Percentiles rank a stretch among this genome's conserved stretches.
phyloP scores from a whole-genome alignment of 2,888 invertebrate genomes.

The Cantharis rufa region DNA sequence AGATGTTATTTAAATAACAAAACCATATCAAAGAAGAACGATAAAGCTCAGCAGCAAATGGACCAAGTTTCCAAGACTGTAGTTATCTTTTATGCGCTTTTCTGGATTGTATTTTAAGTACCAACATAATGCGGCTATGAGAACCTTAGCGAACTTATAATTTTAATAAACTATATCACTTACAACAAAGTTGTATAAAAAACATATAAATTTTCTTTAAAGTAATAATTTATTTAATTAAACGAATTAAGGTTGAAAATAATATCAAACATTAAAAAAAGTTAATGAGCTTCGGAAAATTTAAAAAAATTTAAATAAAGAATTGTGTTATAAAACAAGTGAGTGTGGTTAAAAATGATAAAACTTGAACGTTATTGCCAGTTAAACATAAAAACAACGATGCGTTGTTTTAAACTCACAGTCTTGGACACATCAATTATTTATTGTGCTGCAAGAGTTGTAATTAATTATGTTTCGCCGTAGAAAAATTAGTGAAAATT shows the following conservation, averaged over 20 bases:
- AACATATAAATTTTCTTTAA: neutral
- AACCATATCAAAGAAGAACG: slow-evolving; percentile 34
- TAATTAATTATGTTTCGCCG: slow-evolving; percentile 13
- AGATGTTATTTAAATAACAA: slow-evolving; percentile 34
- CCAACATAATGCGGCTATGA: neutral
- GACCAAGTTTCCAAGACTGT: slow-evolving; percentile 38
- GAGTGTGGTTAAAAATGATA: neutral
- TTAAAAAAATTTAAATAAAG: neutral
- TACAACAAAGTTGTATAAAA: neutral
- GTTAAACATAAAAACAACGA: neutral
- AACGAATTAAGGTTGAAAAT: neutral
- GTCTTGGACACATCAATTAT: slow-evolving; percentile 27
- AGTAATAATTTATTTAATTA: neutral
- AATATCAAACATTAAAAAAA: neutral
- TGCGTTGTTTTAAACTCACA: slow-evolving; percentile 1
- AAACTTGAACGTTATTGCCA: neutral
- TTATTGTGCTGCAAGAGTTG: slow-evolving; percentile 16
- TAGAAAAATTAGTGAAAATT: slow-evolving; percentile 10
- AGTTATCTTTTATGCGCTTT: slow-evolving; percentile 26
- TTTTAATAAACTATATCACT: neutral
- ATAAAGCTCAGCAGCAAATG: slow-evolving; percentile 32
- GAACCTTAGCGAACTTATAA: neutral
- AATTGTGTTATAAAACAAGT: neutral
- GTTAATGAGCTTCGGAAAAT: neutral
- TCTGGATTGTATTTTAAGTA: slow-evolving; percentile 20